These are phyloP conservation scores for Erpobdella octoculata DNA, from an alignment of 2,888 invertebrate species.

Conservation along the genomic window DNA sequence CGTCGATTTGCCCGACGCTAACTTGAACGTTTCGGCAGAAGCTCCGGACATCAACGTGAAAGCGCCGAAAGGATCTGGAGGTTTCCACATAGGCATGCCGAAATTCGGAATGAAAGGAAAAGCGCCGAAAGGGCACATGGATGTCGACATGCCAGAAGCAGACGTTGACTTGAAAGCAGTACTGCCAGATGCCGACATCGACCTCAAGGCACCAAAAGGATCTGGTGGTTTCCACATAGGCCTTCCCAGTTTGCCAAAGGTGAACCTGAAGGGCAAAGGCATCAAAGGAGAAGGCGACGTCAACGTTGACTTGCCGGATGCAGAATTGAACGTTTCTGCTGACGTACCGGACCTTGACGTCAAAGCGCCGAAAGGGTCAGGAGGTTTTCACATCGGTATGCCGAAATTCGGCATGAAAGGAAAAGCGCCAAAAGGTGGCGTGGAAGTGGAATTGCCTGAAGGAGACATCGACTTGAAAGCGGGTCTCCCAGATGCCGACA, in stretches of 20 bases:
- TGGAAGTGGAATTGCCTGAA: constrained; percentile 9
- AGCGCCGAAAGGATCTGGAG: constrained; percentile 13
- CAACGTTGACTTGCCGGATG: constrained; percentile 16
- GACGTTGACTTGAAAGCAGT: constrained; percentile 11
- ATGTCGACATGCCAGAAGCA: not conserved
- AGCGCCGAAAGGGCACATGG: constrained; percentile 17
- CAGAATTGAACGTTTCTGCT: constrained; percentile 18
- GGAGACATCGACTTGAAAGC: constrained; percentile 4
- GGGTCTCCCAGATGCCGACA: constrained; percentile 24
- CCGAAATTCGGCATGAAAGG: constrained; percentile 20
- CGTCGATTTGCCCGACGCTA: not conserved
- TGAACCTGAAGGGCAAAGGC: constrained; percentile 14
- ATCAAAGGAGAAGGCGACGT: constrained; percentile 21
- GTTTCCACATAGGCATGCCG: not conserved
- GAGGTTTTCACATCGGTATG: constrained; percentile 20
- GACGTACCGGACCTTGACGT: constrained; percentile 1
- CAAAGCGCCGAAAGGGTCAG: constrained; percentile 10
- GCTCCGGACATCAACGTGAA: constrained; percentile 22
- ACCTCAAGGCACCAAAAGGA: constrained; percentile 18
- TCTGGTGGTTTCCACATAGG: constrained; percentile 20
- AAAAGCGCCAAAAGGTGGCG: constrained; percentile 13
- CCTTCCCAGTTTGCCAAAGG: constrained; percentile 9
- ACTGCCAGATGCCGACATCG: not conserved
- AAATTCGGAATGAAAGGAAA: not conserved
- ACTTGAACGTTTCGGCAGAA: constrained; percentile 4